Conservation (phyloP, 2,888 invertebrate species). For the Plagiodera versicolora region DNA sequence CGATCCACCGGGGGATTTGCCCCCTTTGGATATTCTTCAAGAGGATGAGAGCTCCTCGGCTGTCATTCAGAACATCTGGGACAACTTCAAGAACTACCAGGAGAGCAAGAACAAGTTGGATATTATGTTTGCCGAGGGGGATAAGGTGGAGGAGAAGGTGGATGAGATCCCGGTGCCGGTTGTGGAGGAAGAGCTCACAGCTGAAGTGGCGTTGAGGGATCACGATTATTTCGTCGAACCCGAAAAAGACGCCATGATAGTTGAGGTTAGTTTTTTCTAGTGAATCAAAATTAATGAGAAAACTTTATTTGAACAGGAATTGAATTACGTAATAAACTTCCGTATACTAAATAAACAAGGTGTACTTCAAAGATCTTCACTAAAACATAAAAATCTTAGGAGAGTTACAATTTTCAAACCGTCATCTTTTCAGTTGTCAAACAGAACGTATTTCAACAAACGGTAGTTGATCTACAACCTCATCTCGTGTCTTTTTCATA, state of each 20-base stretch:
- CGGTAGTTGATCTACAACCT: no score
- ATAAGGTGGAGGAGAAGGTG: slow-evolving; percentile 19
- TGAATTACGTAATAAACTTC: no score
- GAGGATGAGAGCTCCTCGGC: slow-evolving; percentile 32
- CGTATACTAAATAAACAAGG: no score
- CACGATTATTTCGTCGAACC: slow-evolving; percentile 72
- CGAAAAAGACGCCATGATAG: slow-evolving; percentile 40
- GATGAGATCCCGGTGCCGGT: slow-evolving; percentile 20
- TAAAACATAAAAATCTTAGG: no score
- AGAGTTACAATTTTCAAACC: no score
- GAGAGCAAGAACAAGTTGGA: slow-evolving; percentile 66
- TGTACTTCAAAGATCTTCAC: no score
- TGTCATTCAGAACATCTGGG: slow-evolving; percentile 70
- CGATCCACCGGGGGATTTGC: slow-evolving; percentile 21
- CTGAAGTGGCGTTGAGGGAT: slow-evolving; percentile 57
- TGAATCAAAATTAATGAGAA: no score
- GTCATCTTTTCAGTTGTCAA: no score
- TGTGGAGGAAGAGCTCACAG: slow-evolving; percentile 22
- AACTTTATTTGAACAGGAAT: no score
- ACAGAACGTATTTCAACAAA: no score
- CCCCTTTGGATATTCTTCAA: slow-evolving; percentile 22
- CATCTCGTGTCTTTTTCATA: no score
- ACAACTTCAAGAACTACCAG: slow-evolving; percentile 75
- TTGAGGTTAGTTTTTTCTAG: slow-evolving; percentile 43
- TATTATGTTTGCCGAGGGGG: slow-evolving; percentile 37